Conservation (phyloP, 2,797 vertebrate genomes). For the Eleutherodactylus coqui region DNA sequence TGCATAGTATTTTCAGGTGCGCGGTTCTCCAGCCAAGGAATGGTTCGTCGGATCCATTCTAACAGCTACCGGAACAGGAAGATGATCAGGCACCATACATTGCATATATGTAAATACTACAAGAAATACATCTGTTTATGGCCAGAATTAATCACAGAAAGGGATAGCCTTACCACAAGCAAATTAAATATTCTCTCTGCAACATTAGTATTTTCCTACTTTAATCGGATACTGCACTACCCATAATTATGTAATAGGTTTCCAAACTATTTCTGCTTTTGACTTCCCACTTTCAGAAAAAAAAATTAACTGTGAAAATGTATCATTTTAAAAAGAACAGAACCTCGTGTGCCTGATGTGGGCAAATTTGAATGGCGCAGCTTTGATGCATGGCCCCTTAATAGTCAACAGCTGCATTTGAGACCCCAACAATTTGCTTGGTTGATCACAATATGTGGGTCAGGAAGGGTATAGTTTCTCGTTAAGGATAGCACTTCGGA, state of each 20-base stretch:
- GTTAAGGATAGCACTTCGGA: too few species aligned
- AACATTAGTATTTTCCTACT: neutral
- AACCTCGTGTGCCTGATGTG: neutral
- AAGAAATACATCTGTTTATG: neutral
- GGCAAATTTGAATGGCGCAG: too few species aligned
- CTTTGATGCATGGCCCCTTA: too few species aligned
- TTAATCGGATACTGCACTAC: neutral
- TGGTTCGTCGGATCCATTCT: slow-evolving; percentile 97
- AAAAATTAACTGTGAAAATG: neutral
- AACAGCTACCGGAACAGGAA: slow-evolving; percentile 79
- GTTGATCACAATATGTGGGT: too few species aligned
- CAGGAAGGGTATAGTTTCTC: too few species aligned
- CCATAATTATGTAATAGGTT: neutral
- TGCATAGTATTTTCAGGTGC: slow-evolving; percentile 97
- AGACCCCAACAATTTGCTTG: too few species aligned
- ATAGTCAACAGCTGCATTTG: too few species aligned
- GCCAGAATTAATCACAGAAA: neutral
- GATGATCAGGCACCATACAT: neutral
- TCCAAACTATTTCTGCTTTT: slow-evolving; percentile 9
- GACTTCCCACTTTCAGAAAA: neutral
- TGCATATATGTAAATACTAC: neutral
- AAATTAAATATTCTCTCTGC: neutral
- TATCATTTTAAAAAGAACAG: neutral
- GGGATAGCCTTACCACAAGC: neutral
- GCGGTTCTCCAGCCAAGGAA: slow-evolving; percentile 97